Conservation (phyloP, 2,888 invertebrate genomes). For the Drosophila yooni region DNA sequence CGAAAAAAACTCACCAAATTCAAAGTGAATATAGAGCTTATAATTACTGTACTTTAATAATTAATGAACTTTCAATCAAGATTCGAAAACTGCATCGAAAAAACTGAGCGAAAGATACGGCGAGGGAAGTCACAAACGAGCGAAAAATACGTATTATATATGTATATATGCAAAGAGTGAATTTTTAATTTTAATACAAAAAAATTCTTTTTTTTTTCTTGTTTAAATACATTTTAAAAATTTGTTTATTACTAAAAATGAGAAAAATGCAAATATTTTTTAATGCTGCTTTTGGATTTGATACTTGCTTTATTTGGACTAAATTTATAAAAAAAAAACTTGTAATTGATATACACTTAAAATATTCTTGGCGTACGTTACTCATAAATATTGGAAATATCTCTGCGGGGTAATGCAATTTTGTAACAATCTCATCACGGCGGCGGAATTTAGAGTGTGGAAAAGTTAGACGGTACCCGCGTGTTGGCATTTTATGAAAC, state of each 20-base stretch:
- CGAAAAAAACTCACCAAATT: constrained; percentile 77
- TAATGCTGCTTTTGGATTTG: constrained; percentile 61
- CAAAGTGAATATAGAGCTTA: constrained; percentile 60
- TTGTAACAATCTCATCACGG: constrained; percentile 74
- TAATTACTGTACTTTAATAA: constrained; percentile 67
- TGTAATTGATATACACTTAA: constrained; percentile 63
- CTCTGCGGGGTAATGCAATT: constrained; percentile 65
- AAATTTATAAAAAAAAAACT: constrained; percentile 46
- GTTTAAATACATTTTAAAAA: constrained; percentile 51
- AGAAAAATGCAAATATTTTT: constrained; percentile 74
- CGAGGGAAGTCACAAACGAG: constrained; percentile 79
- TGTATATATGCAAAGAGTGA: constrained; percentile 61
- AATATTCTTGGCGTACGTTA: constrained; percentile 72
- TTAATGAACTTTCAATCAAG: constrained; percentile 67
- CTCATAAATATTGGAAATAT: constrained; percentile 47
- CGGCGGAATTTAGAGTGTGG: constrained; percentile 67
- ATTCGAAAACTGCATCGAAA: constrained; percentile 69
- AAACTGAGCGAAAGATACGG: constrained; percentile 78
- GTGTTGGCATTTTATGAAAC: constrained; percentile 41
- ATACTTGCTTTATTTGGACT: constrained; percentile 63
- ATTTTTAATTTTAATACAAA: constrained; percentile 46
- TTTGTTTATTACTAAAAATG: constrained; percentile 60
- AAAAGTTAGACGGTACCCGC: constrained; percentile 53
- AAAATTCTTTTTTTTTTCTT: constrained; percentile 30
- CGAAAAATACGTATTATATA: constrained; percentile 69